phyloP scores from a whole-genome alignment of 2,113 vertebrate genomes.

The Rhinichthys klamathensis region DNA sequence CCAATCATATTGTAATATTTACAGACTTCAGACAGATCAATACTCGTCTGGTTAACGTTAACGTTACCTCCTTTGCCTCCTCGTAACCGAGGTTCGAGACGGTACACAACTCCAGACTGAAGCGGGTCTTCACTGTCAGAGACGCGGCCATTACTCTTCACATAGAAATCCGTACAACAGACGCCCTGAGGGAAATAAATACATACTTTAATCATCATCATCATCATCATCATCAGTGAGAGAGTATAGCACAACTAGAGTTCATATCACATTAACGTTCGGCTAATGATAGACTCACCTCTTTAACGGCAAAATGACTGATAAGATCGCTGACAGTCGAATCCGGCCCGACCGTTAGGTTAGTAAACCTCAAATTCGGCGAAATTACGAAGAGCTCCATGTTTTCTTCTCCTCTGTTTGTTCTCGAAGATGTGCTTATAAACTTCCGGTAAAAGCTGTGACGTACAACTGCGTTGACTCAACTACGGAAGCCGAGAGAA shows the following conservation, averaged over 20 bases:
- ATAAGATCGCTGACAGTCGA: slow-evolving; percentile 65
- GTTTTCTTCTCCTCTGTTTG: slow-evolving; percentile 26
- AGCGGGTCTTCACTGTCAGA: slow-evolving; percentile 66
- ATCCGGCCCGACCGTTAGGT: slow-evolving; percentile 42
- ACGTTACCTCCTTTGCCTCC: slow-evolving; percentile 97
- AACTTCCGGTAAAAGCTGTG: not conserved
- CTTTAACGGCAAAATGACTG: slow-evolving; percentile 46
- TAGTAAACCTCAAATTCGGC: slow-evolving; percentile 28
- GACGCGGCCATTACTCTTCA: slow-evolving; percentile 78
- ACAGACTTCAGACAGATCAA: not conserved
- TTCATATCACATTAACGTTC: not conserved
- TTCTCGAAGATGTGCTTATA: not conserved
- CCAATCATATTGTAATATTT: not conserved
- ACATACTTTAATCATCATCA: not conserved
- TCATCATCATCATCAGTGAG: not conserved
- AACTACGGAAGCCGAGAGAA: slow-evolving; percentile 16
- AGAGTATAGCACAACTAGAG: not conserved
- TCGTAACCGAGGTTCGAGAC: slow-evolving; percentile 83
- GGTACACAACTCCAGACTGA: slow-evolving; percentile 82
- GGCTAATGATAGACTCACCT: slow-evolving; percentile 58
- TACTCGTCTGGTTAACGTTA: slow-evolving; percentile 73
- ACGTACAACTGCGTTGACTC: not conserved
- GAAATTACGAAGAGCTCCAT: slow-evolving; percentile 71
- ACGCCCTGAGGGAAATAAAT: slow-evolving; percentile 67
- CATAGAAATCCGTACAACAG: slow-evolving; percentile 78